A percentile compares a stretch with the other conserved stretches of the same genome.
phyloP scores from a whole-genome alignment of 2,113 vertebrate species.

The Larimichthys crocea region DNA sequence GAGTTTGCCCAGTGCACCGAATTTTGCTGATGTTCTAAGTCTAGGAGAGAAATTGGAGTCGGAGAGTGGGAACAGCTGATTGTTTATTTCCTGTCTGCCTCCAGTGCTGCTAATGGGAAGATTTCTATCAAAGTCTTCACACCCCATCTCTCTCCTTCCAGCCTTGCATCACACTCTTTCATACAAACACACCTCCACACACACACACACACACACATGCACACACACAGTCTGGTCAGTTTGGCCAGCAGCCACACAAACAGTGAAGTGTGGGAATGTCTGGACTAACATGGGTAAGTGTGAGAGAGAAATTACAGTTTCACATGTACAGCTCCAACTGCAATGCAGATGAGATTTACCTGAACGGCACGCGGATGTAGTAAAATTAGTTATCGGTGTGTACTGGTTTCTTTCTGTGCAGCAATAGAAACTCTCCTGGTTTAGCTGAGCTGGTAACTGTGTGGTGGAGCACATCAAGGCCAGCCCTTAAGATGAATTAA shows the following conservation, averaged over 20 bases:
- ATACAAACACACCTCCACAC: conserved; percentile 32
- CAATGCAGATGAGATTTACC: neutral
- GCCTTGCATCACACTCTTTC: conserved; percentile 14
- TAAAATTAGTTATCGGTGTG: neutral
- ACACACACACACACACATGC: conserved; percentile 30
- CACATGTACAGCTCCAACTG: neutral
- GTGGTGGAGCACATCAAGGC: conserved; percentile 65
- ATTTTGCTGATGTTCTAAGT: conserved; percentile 16
- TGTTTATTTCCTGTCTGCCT: conserved; percentile 60
- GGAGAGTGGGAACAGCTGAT: conserved; percentile 52
- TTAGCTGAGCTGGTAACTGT: conserved; percentile 48
- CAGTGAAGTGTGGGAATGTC: conserved; percentile 40
- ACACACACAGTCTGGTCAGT: conserved; percentile 12
- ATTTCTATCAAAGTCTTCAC: conserved; percentile 65
- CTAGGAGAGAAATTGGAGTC: conserved; percentile 18
- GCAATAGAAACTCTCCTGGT: neutral
- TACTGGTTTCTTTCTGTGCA: conserved; percentile 17
- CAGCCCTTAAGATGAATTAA: conserved; percentile 58
- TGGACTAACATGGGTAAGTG: conserved; percentile 12
- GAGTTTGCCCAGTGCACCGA: conserved; percentile 20
- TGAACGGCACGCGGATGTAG: neutral
- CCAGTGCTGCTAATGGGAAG: conserved; percentile 51
- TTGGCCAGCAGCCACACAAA: conserved; percentile 30
- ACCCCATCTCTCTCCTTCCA: conserved; percentile 64
- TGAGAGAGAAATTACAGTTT: conserved; percentile 38